A percentile compares a stretch with the other conserved stretches of the same genome.
Evolutionary conservation across 2,113 vertebrate species (phyloP).

Genomic region (Paracanthobrama guichenoti): DNA sequence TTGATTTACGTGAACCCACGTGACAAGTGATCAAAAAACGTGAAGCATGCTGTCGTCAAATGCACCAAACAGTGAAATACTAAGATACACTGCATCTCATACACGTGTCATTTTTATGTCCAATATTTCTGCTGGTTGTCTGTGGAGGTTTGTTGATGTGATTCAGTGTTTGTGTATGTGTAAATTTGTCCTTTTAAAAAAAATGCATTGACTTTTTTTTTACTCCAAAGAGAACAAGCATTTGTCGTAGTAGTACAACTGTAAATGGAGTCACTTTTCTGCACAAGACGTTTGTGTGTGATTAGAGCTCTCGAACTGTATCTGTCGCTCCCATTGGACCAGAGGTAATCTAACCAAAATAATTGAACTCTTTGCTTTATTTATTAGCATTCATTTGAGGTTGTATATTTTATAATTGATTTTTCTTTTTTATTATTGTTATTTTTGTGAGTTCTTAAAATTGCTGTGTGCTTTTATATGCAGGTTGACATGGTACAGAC

Average conservation of each 20-base stretch:
- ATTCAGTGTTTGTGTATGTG: conserved; percentile 37
- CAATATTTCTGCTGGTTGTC: neutral
- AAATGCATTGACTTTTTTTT: conserved; percentile 16
- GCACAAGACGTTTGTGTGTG: conserved; percentile 1
- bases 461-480: conserved; percentile 31
- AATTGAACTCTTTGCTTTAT: conserved; percentile 61
- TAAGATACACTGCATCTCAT: conserved; percentile 24
- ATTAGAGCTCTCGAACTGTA: conserved; percentile 42
- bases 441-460: conserved; percentile 39
- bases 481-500: conserved; percentile 44
- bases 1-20: conserved; percentile 24
- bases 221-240: conserved; percentile 35
- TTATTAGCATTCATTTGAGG: conserved; percentile 66
- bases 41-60: conserved; percentile 44
- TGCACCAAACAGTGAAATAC: conserved; percentile 5
- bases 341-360: conserved; percentile 34
- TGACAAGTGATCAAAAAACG: conserved; percentile 36
- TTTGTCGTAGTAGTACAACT: neutral
- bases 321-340: conserved; percentile 36
- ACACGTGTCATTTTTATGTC: neutral
- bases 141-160: conserved; percentile 27
- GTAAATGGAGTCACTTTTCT: neutral
- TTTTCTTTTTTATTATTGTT: conserved; percentile 35
- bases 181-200: conserved; percentile 11
- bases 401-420: conserved; percentile 50